Evolutionary conservation across 2,113 vertebrate genomes (phyloP).

Genomic region (Oxygymnocypris stewartii): DNA sequence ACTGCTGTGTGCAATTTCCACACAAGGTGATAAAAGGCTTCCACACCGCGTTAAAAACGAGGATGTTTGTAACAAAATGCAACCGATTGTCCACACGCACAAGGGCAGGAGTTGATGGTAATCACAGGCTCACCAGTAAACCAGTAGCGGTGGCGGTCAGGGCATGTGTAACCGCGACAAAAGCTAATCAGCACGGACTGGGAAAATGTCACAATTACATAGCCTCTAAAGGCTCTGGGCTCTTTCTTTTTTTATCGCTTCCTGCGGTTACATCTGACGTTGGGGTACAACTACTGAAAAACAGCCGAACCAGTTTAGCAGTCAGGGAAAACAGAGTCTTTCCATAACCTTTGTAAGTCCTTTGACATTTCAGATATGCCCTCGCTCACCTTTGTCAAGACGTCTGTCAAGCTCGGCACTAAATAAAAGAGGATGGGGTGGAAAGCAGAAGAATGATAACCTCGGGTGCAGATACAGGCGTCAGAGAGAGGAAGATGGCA

Average conservation of each 20-base stretch:
- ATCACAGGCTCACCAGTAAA: conserved; percentile 25
- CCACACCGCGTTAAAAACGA: not conserved
- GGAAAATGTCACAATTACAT: conserved; percentile 36
- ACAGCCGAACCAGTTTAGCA: conserved; percentile 68
- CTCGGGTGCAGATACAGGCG: not conserved
- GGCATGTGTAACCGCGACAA: conserved; percentile 12
- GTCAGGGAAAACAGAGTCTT: conserved; percentile 70
- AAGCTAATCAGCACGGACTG: conserved; percentile 5
- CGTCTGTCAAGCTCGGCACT: conserved; percentile 65
- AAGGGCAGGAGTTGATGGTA: conserved; percentile 32
- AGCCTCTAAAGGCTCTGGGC: not conserved
- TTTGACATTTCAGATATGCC: conserved; percentile 79
- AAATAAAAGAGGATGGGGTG: conserved; percentile 62
- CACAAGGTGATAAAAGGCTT: not conserved
- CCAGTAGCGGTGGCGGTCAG: not conserved
- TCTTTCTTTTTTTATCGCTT: not conserved
- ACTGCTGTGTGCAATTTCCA: conserved; percentile 27
- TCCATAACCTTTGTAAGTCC: conserved; percentile 78
- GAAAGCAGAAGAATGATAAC: conserved; percentile 28
- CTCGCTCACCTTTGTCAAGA: conserved; percentile 70
- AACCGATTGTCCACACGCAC: not conserved
- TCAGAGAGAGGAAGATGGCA: conserved; percentile 45
- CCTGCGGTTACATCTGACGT: not conserved
- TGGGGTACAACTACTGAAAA: conserved; percentile 24
- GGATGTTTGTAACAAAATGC: conserved; percentile 7